phyloP scores from a whole-genome alignment of 2,113 vertebrate species.

The Rhipidura dahli region DNA sequence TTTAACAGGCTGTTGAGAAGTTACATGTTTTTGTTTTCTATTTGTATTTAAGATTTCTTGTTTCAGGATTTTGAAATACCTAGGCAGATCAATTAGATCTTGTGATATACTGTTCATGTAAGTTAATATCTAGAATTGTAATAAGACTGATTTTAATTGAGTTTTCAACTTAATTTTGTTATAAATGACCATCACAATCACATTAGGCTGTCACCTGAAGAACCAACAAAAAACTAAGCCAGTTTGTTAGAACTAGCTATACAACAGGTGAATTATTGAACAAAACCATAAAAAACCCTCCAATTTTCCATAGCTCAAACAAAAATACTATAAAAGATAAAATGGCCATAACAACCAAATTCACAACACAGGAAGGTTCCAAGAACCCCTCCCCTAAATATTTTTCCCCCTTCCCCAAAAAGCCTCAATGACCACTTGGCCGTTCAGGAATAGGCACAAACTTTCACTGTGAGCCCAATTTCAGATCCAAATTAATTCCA shows the following conservation, averaged over 20 bases:
- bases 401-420: neutral
- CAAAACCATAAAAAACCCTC: neutral
- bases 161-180: neutral
- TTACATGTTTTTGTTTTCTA: neutral
- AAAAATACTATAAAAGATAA: neutral
- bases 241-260: neutral
- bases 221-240: neutral
- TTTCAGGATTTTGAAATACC: neutral
- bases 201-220: neutral
- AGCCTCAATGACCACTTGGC: neutral
- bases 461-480: neutral
- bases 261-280: neutral
- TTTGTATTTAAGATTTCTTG: neutral
- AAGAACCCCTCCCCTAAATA: neutral
- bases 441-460: neutral
- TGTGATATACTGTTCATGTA: fast-evolving
- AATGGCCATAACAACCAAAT: neutral
- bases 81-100: neutral
- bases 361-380: neutral
- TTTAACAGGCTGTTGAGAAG: neutral
- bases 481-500: neutral
- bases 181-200: neutral
- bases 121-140: neutral
- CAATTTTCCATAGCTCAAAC: neutral
- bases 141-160: neutral